Conservation (phyloP, 2,797 vertebrate species). For the Natrix natrix region DNA sequence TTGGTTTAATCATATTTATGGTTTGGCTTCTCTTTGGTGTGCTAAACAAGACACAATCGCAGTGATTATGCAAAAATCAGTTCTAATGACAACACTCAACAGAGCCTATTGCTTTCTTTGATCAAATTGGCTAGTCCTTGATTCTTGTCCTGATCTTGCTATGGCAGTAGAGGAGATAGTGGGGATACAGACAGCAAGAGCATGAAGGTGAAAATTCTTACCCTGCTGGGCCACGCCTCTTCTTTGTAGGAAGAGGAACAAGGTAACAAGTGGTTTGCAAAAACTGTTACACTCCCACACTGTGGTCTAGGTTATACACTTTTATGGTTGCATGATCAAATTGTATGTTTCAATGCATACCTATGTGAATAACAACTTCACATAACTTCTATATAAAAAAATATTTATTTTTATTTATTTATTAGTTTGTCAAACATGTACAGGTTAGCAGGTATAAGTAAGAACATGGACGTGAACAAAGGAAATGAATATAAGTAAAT, state of each 20-base stretch:
- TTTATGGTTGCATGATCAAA: neutral
- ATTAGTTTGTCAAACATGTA: too few relatives aligned
- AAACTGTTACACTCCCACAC: neutral
- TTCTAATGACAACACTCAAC: neutral
- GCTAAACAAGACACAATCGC: neutral
- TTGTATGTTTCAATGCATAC: neutral
- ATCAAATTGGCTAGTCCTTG: neutral
- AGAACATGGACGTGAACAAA: too few relatives aligned
- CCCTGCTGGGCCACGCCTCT: neutral
- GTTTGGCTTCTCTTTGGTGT: neutral
- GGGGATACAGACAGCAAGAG: neutral
- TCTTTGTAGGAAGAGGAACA: neutral
- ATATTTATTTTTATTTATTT: too few relatives aligned
- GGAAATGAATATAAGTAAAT: too few relatives aligned
- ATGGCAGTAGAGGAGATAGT: neutral
- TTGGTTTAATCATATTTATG: neutral
- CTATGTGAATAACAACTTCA: neutral
- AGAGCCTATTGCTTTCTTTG: neutral
- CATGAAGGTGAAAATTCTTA: neutral
- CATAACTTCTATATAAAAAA: neutral
- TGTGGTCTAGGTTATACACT: neutral
- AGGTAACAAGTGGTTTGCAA: neutral
- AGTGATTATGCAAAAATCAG: neutral
- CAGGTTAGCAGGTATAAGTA: too few relatives aligned
- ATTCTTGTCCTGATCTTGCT: neutral